These are phyloP conservation scores for Xiphophorus birchmanni DNA, from an alignment of 2,797 vertebrate genomes.

Conservation along the genomic window DNA sequence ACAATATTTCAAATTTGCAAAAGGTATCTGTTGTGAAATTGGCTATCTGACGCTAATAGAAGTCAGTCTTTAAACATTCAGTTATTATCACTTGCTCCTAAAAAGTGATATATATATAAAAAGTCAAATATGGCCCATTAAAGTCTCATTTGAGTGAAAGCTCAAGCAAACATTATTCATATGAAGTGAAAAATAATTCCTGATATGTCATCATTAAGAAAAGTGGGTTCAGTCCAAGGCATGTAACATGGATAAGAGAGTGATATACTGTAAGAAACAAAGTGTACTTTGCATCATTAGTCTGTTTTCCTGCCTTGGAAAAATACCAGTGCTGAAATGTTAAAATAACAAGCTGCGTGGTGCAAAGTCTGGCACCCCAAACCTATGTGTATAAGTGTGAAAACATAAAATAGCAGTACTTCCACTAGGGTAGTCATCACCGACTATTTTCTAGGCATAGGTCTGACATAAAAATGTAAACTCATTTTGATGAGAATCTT, in stretches of 20 bases:
- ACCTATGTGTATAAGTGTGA: constrained; percentile 37
- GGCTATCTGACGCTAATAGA: background rate
- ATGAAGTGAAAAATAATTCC: background rate
- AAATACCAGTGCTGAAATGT: constrained; percentile 34
- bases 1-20: background rate
- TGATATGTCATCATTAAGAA: background rate
- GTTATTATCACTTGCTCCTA: background rate
- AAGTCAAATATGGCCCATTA: background rate
- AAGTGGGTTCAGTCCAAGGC: background rate
- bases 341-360: constrained; percentile 49
- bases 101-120: background rate
- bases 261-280: constrained; percentile 6
- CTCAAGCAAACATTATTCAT: background rate
- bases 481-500: constrained; percentile 13
- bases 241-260: background rate
- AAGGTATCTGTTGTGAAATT: background rate
- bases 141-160: background rate
- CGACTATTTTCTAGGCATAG: background rate
- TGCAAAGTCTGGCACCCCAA: constrained; percentile 38
- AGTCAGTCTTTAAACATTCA: background rate
- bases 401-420: constrained; percentile 42
- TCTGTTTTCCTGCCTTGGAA: constrained; percentile 11
- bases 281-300: constrained; percentile 17
- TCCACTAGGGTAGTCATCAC: constrained; percentile 24
- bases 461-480: background rate